Conservation (phyloP, 1,140 invertebrate genomes). For the Scylla paramamosain region DNA sequence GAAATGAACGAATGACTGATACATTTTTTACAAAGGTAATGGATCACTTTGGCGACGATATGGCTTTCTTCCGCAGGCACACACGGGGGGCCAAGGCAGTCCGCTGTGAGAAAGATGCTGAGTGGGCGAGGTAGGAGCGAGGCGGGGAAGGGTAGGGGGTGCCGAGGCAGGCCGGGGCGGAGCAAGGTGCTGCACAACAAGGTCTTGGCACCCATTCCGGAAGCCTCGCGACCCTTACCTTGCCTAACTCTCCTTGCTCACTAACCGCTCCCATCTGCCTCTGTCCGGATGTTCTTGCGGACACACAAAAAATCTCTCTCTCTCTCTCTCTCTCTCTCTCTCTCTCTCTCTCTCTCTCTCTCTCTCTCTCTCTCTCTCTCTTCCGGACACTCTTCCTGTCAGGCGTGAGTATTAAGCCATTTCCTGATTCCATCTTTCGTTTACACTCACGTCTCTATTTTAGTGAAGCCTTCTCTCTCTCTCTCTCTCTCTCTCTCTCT, state of each 20-base stretch:
- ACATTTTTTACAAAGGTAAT: not conserved
- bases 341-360: not conserved
- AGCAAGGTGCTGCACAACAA: not conserved
- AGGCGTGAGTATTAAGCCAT: too few relatives aligned
- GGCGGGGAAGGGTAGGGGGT: too few relatives aligned
- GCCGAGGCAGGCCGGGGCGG: too few relatives aligned
- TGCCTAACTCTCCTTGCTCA: not conserved
- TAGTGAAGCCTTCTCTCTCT: too few relatives aligned
- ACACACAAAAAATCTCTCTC: not conserved
- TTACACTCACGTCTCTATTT: too few relatives aligned
- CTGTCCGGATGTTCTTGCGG: not conserved
- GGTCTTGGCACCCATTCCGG: not conserved
- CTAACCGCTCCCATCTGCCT: not conserved
- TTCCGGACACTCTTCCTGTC: too few relatives aligned
- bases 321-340: conserved; percentile 3
- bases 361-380: not conserved
- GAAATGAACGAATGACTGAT: too few relatives aligned
- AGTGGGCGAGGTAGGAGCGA: not conserved
- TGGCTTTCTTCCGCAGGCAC: not conserved
- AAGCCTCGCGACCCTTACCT: not conserved
- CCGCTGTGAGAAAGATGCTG: not conserved
- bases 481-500: too few relatives aligned
- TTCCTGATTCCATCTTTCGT: too few relatives aligned
- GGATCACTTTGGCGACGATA: not conserved
- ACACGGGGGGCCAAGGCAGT: not conserved